Evolutionary conservation across 2,888 invertebrate genomes (phyloP).

Genomic region (Suillia variegata): DNA sequence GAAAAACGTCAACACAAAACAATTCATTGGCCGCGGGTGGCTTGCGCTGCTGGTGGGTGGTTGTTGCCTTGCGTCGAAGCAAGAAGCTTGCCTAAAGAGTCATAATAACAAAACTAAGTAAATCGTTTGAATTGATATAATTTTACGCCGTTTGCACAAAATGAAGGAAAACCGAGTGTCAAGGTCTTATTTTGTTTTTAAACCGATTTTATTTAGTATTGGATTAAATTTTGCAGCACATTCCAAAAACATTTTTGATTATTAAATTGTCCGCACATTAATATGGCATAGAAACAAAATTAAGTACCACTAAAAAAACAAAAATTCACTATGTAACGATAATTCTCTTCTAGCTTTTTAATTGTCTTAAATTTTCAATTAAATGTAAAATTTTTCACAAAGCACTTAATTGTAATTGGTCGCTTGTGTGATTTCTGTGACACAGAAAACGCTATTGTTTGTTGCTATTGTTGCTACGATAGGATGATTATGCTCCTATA

Average conservation of each 20-base stretch:
- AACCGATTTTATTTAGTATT: conserved; percentile 5
- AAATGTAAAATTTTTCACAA: conserved; percentile 23
- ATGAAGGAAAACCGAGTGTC: conserved; percentile 15
- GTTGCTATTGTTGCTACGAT: conserved; percentile 23
- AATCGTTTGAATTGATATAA: conserved; percentile 8
- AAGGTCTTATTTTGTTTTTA: conserved; percentile 5
- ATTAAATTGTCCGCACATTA: too few species aligned
- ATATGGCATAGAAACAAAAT: too few species aligned
- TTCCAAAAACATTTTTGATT: too few species aligned
- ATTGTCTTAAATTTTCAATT: not conserved
- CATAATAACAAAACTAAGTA: conserved; percentile 8
- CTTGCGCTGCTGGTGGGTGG: conserved; percentile 21
- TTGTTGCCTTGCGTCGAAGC: not conserved
- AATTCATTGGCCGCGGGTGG: conserved; percentile 38
- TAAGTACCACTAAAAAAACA: too few species aligned
- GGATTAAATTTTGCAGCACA: too few species aligned
- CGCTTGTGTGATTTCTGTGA: conserved; percentile 58
- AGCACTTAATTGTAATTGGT: conserved; percentile 48
- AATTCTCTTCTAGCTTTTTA: too few species aligned
- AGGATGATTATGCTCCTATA: conserved; percentile 40
- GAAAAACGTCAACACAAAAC: conserved; percentile 21
- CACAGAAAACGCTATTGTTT: conserved; percentile 59
- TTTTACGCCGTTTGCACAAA: conserved; percentile 14
- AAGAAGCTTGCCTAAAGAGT: conserved; percentile 2
- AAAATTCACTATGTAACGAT: too few species aligned